Evolutionary conservation across 2,888 invertebrate species (phyloP).

Genomic region (Leptothorax acervorum): DNA sequence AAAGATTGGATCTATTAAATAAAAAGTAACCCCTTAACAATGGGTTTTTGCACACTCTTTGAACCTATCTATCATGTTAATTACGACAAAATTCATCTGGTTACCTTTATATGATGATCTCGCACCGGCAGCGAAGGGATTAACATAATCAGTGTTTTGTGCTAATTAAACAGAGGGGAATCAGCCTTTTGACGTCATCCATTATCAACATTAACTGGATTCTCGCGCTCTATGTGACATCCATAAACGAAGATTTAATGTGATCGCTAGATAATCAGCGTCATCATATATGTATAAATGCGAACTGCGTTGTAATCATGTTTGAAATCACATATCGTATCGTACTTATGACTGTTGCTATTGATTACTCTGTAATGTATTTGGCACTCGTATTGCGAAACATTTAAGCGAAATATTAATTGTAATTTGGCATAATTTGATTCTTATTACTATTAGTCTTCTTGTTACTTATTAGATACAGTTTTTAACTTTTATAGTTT

Average conservation of each 20-base stretch:
- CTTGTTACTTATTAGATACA: background rate
- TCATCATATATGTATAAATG: conserved; percentile 32
- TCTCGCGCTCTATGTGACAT: conserved; percentile 52
- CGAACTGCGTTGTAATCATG: conserved; percentile 12
- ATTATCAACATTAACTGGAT: conserved; percentile 62
- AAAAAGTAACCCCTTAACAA: background rate
- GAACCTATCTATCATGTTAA: background rate
- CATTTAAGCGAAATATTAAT: background rate
- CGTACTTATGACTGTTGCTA: background rate
- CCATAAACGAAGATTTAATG: conserved; percentile 67
- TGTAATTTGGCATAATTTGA: background rate
- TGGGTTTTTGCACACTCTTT: background rate
- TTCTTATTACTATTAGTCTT: background rate
- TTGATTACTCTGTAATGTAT: background rate
- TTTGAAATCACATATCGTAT: conserved; percentile 6
- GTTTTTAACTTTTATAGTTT: background rate
- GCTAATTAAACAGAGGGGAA: conserved; percentile 65
- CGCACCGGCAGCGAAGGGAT: conserved; percentile 30
- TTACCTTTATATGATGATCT: conserved; percentile 24
- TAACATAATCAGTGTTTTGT: conserved; percentile 64
- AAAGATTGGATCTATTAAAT: background rate
- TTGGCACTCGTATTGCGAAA: background rate
- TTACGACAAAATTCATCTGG: background rate
- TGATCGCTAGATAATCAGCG: conserved; percentile 60
- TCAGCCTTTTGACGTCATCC: conserved; percentile 58